Percentiles rank a stretch among this genome's conserved stretches.
These are phyloP conservation scores for Scaptomyza caliginosa DNA, from an alignment of 2,888 invertebrate species.

Conservation along the genomic window DNA sequence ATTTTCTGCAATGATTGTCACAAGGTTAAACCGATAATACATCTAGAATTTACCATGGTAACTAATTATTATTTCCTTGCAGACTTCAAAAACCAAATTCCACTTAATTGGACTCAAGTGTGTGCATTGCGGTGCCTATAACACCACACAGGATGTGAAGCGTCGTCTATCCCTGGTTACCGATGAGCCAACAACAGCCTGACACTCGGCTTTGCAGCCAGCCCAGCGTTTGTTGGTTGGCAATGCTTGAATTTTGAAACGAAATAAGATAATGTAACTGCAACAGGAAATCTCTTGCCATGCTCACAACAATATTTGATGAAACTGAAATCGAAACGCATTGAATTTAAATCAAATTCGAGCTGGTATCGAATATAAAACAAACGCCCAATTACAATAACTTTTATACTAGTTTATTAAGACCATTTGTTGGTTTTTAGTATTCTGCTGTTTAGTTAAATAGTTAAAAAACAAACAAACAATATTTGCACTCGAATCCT, in stretches of 20 bases:
- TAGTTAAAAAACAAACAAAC: slow-evolving; percentile 4
- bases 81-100: slow-evolving; percentile 92
- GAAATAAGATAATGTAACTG: slow-evolving; percentile 9
- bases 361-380: slow-evolving; percentile 80
- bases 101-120: slow-evolving; percentile 96
- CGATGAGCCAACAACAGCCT: slow-evolving; percentile 82
- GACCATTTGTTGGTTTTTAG: slow-evolving; percentile 19
- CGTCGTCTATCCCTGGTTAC: slow-evolving; percentile 81
- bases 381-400: slow-evolving; percentile 12
- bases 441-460: slow-evolving; percentile 16
- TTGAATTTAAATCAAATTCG: slow-evolving; percentile 79
- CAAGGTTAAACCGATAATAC: slow-evolving; percentile 86
- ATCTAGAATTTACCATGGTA: neutral
- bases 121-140: slow-evolving; percentile 94
- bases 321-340: slow-evolving; percentile 61
- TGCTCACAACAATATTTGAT: slow-evolving; percentile 59
- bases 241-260: slow-evolving; percentile 7
- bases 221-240: slow-evolving; percentile 1
- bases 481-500: slow-evolving; percentile 49
- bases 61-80: slow-evolving; percentile 63
- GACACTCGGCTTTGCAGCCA: slow-evolving; percentile 48
- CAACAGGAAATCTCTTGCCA: slow-evolving; percentile 76
- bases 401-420: slow-evolving; percentile 22
- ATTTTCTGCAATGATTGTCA: slow-evolving; percentile 97
- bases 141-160: slow-evolving; percentile 90